Percentiles rank a stretch among this genome's conserved stretches.
Conservation (phyloP, 2,888 invertebrate species). For the Lacanobia oleracea region DNA sequence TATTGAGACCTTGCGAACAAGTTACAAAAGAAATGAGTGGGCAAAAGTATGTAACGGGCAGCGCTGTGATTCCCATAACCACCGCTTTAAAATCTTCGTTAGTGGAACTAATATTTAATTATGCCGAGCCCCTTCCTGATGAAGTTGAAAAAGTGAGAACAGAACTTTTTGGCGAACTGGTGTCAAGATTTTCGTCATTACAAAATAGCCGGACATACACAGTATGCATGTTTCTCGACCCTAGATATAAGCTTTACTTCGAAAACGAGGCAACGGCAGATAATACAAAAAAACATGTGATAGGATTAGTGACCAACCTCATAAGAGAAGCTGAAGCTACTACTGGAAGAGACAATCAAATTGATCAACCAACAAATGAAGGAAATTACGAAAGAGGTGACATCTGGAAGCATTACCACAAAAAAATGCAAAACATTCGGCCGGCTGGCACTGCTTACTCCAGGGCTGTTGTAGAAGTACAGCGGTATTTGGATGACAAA, state of each 20-base stretch:
- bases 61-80: slow-evolving; percentile 28
- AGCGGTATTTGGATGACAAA: background rate
- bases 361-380: background rate
- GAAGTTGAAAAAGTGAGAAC: slow-evolving; percentile 9
- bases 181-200: slow-evolving; percentile 27
- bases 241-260: background rate
- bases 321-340: slow-evolving; percentile 2
- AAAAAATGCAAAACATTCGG: slow-evolving; percentile 21
- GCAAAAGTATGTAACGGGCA: slow-evolving; percentile 39
- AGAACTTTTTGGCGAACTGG: slow-evolving; percentile 28
- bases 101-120: background rate
- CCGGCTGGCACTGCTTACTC: slow-evolving; percentile 22
- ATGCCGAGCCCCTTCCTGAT: background rate
- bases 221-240: background rate
- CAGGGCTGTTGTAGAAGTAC: background rate
- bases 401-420: slow-evolving; percentile 4
- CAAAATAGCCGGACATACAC: slow-evolving; percentile 15
- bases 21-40: no score
- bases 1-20: no score
- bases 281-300: background rate
- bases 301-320: background rate
- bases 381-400: background rate
- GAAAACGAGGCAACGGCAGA: slow-evolving; percentile 4
- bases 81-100: slow-evolving; percentile 17
- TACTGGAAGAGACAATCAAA: background rate